Percentiles rank a stretch among this genome's conserved stretches.
phyloP scores from a whole-genome alignment of 2,113 vertebrate species.

The Dicaeum eximium region DNA sequence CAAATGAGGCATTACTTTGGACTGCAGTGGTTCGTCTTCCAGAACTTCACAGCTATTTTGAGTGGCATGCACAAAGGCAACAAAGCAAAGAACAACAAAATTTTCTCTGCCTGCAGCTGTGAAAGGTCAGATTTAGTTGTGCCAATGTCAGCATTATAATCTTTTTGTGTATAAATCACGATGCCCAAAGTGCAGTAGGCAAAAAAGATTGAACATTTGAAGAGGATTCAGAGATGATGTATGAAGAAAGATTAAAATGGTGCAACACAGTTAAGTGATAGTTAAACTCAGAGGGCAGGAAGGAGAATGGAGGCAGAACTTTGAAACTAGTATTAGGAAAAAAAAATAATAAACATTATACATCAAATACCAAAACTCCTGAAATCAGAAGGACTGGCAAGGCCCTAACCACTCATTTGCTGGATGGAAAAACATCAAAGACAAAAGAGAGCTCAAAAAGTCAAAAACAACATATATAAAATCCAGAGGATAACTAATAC shows the following conservation, averaged over 20 bases:
- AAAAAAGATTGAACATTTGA: background rate
- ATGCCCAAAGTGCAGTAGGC: background rate
- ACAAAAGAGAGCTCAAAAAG: background rate
- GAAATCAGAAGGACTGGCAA: background rate
- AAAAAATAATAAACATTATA: background rate
- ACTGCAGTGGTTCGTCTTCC: background rate
- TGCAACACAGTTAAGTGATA: background rate
- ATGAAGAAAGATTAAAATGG: background rate
- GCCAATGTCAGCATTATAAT: background rate
- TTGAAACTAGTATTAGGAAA: background rate
- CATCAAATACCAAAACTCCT: background rate
- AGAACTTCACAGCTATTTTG: background rate
- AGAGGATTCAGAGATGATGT: background rate
- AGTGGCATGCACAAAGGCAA: background rate
- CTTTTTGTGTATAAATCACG: background rate
- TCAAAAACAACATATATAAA: background rate
- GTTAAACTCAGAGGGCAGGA: background rate
- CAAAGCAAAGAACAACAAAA: background rate
- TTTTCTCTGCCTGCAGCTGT: background rate
- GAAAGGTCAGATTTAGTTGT: background rate
- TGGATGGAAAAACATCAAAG: background rate
- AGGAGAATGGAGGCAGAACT: background rate
- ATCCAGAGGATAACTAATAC: background rate
- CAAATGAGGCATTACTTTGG: background rate
- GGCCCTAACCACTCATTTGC: background rate